Evolutionary conservation across 2,113 vertebrate species (phyloP).

Genomic region (Heterotis niloticus): DNA sequence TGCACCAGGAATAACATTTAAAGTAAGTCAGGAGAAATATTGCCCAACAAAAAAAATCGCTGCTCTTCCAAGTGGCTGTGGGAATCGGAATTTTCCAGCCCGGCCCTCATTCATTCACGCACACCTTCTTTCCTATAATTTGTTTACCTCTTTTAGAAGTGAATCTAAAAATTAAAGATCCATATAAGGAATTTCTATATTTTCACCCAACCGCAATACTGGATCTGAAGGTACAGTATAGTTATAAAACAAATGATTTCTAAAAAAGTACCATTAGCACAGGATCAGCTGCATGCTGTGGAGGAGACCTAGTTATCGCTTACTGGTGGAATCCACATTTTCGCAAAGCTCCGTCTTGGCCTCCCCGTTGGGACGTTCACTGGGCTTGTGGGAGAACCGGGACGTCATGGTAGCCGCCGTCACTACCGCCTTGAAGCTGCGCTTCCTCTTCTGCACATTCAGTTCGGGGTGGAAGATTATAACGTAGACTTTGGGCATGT

Average conservation of each 20-base stretch:
- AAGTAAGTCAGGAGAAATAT: conserved; percentile 4
- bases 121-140: background rate
- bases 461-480: conserved; percentile 96
- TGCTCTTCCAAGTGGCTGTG: background rate
- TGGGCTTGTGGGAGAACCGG: conserved; percentile 84
- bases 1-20: background rate
- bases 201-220: background rate
- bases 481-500: conserved; percentile 98
- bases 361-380: conserved; percentile 89
- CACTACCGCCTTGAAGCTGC: conserved; percentile 94
- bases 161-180: background rate
- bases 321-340: conserved; percentile 73
- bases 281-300: background rate
- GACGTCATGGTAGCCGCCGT: conserved; percentile 94
- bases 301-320: conserved; percentile 44
- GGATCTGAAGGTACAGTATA: background rate
- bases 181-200: background rate
- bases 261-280: too few relatives aligned
- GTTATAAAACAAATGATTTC: too few relatives aligned
- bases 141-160: background rate
- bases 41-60: background rate
- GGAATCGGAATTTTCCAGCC: conserved; percentile 10
- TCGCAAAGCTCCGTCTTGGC: conserved; percentile 93
- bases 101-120: background rate
- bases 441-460: conserved; percentile 92